phyloP scores from a whole-genome alignment of 1,140 invertebrate genomes.

The Sipha flava region DNA sequence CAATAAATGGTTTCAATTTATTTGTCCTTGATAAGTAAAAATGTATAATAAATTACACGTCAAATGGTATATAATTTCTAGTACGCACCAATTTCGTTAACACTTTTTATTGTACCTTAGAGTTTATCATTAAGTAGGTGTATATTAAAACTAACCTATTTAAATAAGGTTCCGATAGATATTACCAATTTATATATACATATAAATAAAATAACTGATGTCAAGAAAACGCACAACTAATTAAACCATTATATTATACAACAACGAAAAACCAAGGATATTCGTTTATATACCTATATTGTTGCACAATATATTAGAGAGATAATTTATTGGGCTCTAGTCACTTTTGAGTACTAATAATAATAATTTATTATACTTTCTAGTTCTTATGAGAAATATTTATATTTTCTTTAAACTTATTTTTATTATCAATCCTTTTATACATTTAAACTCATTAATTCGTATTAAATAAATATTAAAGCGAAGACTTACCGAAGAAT shows the following conservation, averaged over 20 bases:
- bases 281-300: not conserved
- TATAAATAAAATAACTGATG: not conserved
- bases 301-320: not conserved
- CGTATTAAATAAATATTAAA: too few species aligned
- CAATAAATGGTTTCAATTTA: not conserved
- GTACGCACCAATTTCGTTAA: not conserved
- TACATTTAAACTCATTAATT: too few species aligned
- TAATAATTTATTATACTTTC: not conserved
- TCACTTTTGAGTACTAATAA: not conserved
- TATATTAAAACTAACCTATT: not conserved
- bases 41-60: not conserved
- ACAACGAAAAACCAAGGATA: not conserved
- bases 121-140: too few species aligned
- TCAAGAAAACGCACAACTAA: not conserved
- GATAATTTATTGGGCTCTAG: not conserved
- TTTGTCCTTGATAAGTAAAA: not conserved
- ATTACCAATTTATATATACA: too few species aligned
- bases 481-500: too few species aligned
- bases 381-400: too few species aligned
- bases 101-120: not conserved
- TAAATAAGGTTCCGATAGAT: too few species aligned
- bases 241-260: not conserved
- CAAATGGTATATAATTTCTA: not conserved
- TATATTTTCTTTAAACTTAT: too few species aligned
- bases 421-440: too few species aligned